A percentile compares a stretch with the other conserved stretches of the same genome.
These are phyloP conservation scores for Deroplatys truncata DNA, from an alignment of 2,888 invertebrate genomes.

Conservation along the genomic window DNA sequence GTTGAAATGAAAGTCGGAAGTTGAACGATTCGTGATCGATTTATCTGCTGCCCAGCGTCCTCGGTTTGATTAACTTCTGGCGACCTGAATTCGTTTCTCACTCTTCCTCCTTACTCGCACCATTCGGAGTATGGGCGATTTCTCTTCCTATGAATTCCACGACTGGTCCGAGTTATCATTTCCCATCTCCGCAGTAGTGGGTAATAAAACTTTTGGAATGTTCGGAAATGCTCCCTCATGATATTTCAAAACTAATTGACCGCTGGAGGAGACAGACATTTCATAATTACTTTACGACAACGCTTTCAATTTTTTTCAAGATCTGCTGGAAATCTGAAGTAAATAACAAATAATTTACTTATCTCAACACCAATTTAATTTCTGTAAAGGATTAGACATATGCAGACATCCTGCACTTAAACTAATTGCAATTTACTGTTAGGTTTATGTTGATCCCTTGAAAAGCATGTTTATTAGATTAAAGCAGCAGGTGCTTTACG, in stretches of 20 bases:
- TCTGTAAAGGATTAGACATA: too few species aligned
- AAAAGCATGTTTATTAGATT: too few species aligned
- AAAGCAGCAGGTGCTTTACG: too few species aligned
- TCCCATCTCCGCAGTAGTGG: background rate
- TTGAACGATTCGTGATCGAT: background rate
- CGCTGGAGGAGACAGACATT: too few species aligned
- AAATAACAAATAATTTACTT: too few species aligned
- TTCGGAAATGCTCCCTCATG: background rate
- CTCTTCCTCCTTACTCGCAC: background rate
- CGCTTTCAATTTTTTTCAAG: too few species aligned
- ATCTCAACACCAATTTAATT: too few species aligned
- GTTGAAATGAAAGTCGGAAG: background rate
- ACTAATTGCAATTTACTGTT: too few species aligned
- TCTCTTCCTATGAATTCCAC: background rate
- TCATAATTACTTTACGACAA: too few species aligned
- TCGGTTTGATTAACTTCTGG: background rate
- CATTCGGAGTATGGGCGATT: background rate
- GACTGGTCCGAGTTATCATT: background rate
- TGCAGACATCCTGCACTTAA: too few species aligned
- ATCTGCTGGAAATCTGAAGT: too few species aligned
- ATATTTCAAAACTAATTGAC: background rate
- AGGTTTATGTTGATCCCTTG: too few species aligned
- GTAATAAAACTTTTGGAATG: background rate
- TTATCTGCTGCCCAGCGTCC: background rate
- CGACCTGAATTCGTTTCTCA: background rate